Conservation (phyloP, 2,888 invertebrate species). For the Invenusta paracnida region DNA sequence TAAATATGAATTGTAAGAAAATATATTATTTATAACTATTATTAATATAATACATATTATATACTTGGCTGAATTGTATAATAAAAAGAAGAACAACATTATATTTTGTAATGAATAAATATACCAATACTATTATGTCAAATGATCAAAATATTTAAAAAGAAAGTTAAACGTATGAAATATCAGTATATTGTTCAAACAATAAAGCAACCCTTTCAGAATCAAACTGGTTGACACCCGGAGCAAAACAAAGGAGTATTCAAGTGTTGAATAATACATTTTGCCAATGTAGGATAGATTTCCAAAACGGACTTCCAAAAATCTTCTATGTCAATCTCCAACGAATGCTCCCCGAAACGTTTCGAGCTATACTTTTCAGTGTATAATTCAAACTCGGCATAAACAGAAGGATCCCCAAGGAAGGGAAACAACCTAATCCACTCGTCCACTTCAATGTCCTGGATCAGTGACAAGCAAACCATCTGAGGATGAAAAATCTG, state of each 20-base stretch:
- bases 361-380: not conserved
- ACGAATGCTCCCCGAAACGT: not conserved
- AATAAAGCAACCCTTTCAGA: too few species aligned
- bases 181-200: too few species aligned
- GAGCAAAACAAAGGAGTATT: not conserved
- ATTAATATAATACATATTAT: too few species aligned
- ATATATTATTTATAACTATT: too few species aligned
- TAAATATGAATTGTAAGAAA: too few species aligned
- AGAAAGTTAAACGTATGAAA: too few species aligned
- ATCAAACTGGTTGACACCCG: too few species aligned
- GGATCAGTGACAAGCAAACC: not conserved
- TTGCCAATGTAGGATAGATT: not conserved
- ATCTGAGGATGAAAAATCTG: not conserved
- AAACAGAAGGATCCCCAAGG: not conserved
- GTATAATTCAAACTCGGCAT: not conserved
- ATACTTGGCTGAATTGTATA: too few species aligned
- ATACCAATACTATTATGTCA: too few species aligned
- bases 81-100: too few species aligned
- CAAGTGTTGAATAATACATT: not conserved
- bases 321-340: not conserved
- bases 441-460: not conserved
- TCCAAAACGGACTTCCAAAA: not conserved
- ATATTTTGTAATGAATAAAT: too few species aligned
- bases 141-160: too few species aligned
- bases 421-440: not conserved